These are phyloP conservation scores for Limnephilus rhombicus DNA, from an alignment of 2,888 invertebrate genomes.

Conservation along the genomic window DNA sequence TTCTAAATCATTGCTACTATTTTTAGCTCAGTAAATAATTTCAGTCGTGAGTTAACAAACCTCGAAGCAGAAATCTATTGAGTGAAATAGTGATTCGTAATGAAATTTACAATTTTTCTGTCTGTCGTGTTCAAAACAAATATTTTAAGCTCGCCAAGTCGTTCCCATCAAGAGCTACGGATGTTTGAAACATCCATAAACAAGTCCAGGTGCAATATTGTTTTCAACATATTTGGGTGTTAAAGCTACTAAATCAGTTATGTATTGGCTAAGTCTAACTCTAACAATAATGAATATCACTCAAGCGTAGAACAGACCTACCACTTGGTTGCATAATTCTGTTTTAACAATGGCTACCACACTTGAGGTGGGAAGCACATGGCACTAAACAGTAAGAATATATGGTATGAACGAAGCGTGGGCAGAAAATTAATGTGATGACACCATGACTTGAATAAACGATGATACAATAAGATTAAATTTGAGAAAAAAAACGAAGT, in stretches of 20 bases:
- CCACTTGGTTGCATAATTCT: conserved; percentile 11
- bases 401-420: conserved; percentile 4
- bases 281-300: neutral
- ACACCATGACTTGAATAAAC: conserved; percentile 12
- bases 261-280: neutral
- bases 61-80: neutral
- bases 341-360: conserved; percentile 5
- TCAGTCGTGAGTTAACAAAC: neutral
- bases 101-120: neutral
- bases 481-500: neutral
- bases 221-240: neutral
- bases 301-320: neutral
- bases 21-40: no score
- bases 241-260: neutral
- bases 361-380: conserved; percentile 3
- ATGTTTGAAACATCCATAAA: neutral
- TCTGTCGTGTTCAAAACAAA: neutral
- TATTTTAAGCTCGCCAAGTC: neutral
- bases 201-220: neutral
- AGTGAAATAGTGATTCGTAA: neutral
- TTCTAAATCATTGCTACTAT: no score
- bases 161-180: neutral
- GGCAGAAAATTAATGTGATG: conserved; percentile 23
- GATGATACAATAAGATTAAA: neutral
- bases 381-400: neutral